A percentile compares a stretch with the other conserved stretches of the same genome.
Evolutionary conservation across 2,797 vertebrate species (phyloP).

Genomic region (Cynodonichthys magdalenae): DNA sequence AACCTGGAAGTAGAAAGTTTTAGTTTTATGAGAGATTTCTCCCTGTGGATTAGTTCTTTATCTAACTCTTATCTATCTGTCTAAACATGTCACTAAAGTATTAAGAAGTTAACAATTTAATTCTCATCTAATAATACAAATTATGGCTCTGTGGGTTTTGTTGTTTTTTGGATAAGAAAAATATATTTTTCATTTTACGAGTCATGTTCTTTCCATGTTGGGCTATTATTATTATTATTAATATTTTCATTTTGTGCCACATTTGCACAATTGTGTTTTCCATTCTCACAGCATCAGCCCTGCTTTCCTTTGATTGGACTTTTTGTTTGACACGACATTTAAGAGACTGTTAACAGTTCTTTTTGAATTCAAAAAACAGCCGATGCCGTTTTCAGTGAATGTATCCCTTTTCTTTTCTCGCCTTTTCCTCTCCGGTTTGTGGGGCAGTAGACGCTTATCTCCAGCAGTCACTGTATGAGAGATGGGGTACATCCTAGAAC

Average conservation of each 20-base stretch:
- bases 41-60: constrained; percentile 9
- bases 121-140: not conserved
- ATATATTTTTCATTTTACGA: too few relatives aligned
- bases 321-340: too few relatives aligned
- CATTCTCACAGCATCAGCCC: not conserved
- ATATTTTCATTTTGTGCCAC: not conserved
- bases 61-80: not conserved
- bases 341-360: too few relatives aligned
- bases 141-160: not conserved
- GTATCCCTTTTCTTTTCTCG: too few relatives aligned
- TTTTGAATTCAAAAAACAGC: too few relatives aligned
- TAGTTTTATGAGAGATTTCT: constrained; percentile 18
- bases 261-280: not conserved
- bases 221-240: too few relatives aligned
- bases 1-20: constrained; percentile 19
- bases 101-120: not conserved
- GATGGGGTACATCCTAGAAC: too few relatives aligned
- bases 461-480: too few relatives aligned
- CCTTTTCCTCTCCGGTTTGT: too few relatives aligned
- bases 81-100: not conserved
- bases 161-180: not conserved
- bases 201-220: too few relatives aligned
- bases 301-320: not conserved
- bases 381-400: too few relatives aligned
- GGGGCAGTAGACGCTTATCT: too few relatives aligned